Conservation (phyloP, 2,888 invertebrate genomes). For the Carcina quercana region DNA sequence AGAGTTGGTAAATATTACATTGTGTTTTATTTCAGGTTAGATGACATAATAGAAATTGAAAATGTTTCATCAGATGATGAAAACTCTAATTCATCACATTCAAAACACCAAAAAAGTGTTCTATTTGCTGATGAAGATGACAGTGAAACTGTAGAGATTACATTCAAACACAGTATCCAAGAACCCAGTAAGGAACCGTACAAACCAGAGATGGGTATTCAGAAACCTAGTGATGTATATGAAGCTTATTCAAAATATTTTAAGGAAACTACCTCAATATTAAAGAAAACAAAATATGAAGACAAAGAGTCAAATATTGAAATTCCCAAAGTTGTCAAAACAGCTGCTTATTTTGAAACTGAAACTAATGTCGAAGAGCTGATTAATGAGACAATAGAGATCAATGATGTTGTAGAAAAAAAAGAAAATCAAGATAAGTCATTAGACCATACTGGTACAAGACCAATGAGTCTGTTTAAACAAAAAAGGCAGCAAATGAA, state of each 20-base stretch:
- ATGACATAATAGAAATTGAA: conserved; percentile 40
- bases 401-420: conserved; percentile 53
- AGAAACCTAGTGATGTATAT: conserved; percentile 63
- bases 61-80: conserved; percentile 24
- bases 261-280: conserved; percentile 45
- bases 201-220: conserved; percentile 39
- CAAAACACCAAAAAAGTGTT: conserved; percentile 36
- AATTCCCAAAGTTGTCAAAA: conserved; percentile 8
- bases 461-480: conserved; percentile 58
- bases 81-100: conserved; percentile 2
- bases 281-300: conserved; percentile 51
- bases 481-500: conserved; percentile 43
- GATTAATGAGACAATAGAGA: conserved; percentile 31
- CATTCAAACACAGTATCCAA: conserved; percentile 46
- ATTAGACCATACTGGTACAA: conserved; percentile 23
- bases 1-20: background rate
- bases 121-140: conserved; percentile 57
- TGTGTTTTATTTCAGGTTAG: conserved; percentile 33
- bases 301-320: conserved; percentile 6
- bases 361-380: conserved; percentile 11
- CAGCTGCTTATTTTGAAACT: conserved; percentile 8
- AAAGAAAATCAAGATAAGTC: conserved; percentile 20
- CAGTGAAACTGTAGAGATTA: conserved; percentile 46
- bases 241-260: conserved; percentile 36
- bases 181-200: conserved; percentile 31